phyloP scores from a whole-genome alignment of 1,140 invertebrate genomes.

The Lerema accius region DNA sequence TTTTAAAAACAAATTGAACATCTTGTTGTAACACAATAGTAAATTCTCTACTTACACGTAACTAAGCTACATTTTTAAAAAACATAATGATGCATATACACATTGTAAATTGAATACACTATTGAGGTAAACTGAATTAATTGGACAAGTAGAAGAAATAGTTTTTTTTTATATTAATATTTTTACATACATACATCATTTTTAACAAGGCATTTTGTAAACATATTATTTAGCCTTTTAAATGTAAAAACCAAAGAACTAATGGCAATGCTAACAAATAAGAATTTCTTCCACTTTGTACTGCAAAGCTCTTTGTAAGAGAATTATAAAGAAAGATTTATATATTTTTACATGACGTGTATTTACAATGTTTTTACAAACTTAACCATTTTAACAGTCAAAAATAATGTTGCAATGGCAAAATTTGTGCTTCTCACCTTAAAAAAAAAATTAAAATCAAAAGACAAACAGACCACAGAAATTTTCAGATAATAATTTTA shows the following conservation, averaged over 20 bases:
- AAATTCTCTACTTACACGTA: conserved; percentile 14
- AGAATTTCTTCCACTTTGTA: conserved; percentile 67
- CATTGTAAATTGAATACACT: conserved; percentile 21
- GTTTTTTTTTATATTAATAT: conserved; percentile 21
- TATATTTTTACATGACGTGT: conserved; percentile 1
- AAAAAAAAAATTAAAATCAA: too few species aligned
- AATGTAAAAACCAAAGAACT: conserved; percentile 33
- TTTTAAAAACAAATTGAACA: conserved; percentile 32
- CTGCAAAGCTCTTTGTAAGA: conserved; percentile 56
- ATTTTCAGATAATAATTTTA: too few species aligned
- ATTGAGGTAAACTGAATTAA: conserved; percentile 41
- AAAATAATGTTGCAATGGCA: too few species aligned
- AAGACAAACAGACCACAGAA: too few species aligned
- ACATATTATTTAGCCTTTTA: conserved; percentile 29
- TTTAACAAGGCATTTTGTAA: conserved; percentile 29
- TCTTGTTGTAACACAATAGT: background rate
- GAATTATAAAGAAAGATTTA: conserved; percentile 2
- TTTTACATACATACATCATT: conserved; percentile 31
- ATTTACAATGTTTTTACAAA: too few species aligned
- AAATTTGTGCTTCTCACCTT: too few species aligned
- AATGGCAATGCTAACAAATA: conserved; percentile 35
- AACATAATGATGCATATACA: conserved; percentile 35
- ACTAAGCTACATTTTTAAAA: conserved; percentile 29
- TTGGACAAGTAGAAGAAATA: conserved; percentile 45
- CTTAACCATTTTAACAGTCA: too few species aligned